A percentile compares a stretch with the other conserved stretches of the same genome.
Evolutionary conservation across 1,140 invertebrate species (phyloP).

Genomic region (Drosophila nikananu): DNA sequence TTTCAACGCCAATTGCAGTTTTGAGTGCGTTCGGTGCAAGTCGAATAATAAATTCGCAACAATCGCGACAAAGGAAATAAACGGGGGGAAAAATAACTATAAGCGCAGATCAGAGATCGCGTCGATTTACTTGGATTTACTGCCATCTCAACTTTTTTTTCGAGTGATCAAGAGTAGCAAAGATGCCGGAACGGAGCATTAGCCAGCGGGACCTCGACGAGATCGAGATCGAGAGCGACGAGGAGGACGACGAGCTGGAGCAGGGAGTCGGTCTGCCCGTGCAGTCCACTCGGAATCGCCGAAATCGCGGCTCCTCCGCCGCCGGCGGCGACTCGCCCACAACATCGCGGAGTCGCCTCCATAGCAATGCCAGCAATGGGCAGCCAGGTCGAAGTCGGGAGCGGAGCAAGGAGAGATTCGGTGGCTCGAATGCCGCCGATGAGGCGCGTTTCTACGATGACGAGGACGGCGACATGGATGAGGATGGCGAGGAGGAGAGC

Average conservation of each 20-base stretch:
- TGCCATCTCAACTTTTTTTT: constrained; percentile 10
- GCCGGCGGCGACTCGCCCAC: constrained; percentile 33
- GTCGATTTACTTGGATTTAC: constrained; percentile 1
- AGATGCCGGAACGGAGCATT: constrained; percentile 73
- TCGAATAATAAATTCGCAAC: constrained; percentile 33
- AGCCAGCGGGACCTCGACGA: constrained; percentile 78
- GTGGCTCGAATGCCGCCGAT: constrained; percentile 35
- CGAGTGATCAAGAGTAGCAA: constrained; percentile 9
- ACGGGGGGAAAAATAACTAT: background rate
- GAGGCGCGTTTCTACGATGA: constrained; percentile 58
- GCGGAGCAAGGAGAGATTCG: constrained; percentile 54
- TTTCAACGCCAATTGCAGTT: constrained; percentile 71
- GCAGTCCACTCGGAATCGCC: constrained; percentile 55
- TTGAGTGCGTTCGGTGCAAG: constrained; percentile 78
- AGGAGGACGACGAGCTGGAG: constrained; percentile 77
- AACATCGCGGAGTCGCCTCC: constrained; percentile 21
- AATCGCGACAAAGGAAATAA: background rate
- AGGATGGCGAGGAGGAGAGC: constrained; percentile 45
- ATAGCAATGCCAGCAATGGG: constrained; percentile 46
- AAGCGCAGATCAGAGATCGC: background rate
- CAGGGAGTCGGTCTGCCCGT: constrained; percentile 75
- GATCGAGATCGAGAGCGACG: constrained; percentile 80
- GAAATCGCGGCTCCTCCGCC: constrained; percentile 24
- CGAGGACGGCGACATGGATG: constrained; percentile 28
- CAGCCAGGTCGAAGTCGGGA: constrained; percentile 17